These are phyloP conservation scores for Nephrocerus scutellatus DNA, from an alignment of 2,888 invertebrate species.

Conservation along the genomic window DNA sequence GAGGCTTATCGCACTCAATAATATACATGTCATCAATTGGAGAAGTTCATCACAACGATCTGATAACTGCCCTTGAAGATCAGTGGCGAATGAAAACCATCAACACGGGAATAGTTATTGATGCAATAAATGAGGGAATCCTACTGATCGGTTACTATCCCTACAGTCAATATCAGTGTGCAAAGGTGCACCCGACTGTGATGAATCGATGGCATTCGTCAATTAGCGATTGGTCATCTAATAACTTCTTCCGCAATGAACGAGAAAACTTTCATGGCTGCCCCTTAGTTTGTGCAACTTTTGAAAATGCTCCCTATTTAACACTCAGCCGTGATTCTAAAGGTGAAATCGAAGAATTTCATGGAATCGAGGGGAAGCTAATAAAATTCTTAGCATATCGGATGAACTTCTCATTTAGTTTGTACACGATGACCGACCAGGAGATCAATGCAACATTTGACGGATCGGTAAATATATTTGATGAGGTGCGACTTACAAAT, in stretches of 20 bases:
- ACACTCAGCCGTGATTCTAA: constrained; percentile 8
- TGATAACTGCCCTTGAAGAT: constrained; percentile 21
- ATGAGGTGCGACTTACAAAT: constrained; percentile 30
- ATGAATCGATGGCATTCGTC: constrained; percentile 26
- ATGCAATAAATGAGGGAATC: constrained; percentile 12
- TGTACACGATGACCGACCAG: constrained; percentile 27
- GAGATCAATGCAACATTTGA: constrained; percentile 28
- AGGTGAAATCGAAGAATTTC: constrained; percentile 6
- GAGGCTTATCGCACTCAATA: constrained; percentile 27
- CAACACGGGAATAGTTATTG: constrained; percentile 25
- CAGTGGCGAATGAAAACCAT: constrained; percentile 30
- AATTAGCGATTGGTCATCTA: constrained; percentile 20
- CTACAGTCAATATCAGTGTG: constrained; percentile 25
- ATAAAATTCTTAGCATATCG: constrained; percentile 29
- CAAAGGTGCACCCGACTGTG: constrained; percentile 22
- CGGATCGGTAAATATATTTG: constrained; percentile 26
- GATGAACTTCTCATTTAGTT: constrained; percentile 31
- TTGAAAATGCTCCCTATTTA: constrained; percentile 36
- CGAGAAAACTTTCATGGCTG: constrained; percentile 33
- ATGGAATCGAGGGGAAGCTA: constrained; percentile 35
- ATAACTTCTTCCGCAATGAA: constrained; percentile 28
- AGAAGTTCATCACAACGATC: constrained; percentile 13
- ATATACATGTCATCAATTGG: constrained; percentile 24
- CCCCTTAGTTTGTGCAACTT: constrained; percentile 33
- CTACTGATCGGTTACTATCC: constrained; percentile 34